Evolutionary conservation across 2,888 invertebrate species (phyloP), one percentile per base, ranked within the genome.

Genomic region (Ametastegia equiseti): DNA sequence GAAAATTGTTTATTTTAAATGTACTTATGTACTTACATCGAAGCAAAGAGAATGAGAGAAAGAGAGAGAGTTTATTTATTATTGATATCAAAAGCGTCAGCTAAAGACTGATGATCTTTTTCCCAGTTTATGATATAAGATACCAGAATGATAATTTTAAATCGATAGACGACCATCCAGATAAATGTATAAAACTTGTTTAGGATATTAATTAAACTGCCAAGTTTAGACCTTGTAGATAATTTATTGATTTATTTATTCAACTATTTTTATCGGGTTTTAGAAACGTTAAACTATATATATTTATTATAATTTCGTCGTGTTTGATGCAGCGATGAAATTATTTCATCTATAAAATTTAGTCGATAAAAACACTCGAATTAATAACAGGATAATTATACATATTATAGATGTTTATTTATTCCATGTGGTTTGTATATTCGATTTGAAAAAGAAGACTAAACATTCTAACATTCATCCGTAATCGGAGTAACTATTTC

Each of bases 11-110:
- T 54, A 30, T 75, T 36, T 36, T 36, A 6, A 33, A 69, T n/a
- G 6, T 39, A 39, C 19, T n/a, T 15, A 67, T 45, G 75, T 75
- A 75, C 75, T 75, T 75, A 75, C 50, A 54, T 54, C 36, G 33
- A 36, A 75, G n/a, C n/a, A n/a, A n/a, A n/a, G n/a, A n/a, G n/a
- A n/a, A n/a, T n/a, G n/a, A n/a, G n/a, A n/a, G n/a, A n/a, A n/a
- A n/a, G n/a, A n/a, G n/a, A 36, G n/a, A 75, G 75, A 54, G 19
- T 54, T 54, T 75, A 50, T 75, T 75, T 75, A 75, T 75, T 75
- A 75, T 75, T 54, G 27, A 30, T 39, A 75, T 19, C 7, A 54
- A 54, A 36, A 54, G 15, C 5, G n/a, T 39, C 39, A 67, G 67
- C 39, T 39, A 9, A 67, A 67, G 19, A 67, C 67, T 67, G 30